Base-by-base conservation (phyloP, 2,888 invertebrate species). In the Lissonota sp. region DNA sequence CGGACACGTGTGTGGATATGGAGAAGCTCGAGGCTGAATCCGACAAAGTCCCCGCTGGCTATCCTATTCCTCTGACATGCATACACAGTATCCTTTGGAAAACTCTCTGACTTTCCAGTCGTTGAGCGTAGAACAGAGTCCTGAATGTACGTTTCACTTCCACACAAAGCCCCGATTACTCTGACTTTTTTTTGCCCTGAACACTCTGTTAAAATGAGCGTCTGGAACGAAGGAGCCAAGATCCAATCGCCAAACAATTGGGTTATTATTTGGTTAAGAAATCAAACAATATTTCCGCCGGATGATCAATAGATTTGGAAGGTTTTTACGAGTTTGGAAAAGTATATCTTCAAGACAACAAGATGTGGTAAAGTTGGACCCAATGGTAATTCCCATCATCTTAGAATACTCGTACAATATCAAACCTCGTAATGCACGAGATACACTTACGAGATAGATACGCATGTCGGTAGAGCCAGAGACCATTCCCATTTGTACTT, bases 381-480 rank as follows among this genome's bases (percentile, higher is more conserved):
- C n/a, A n/a, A n/a, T n/a, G n/a, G n/a, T n/a, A n/a, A n/a, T 73
- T 57, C 49, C 57, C 64, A 64, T 57, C 46, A 46, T 64, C n/a
- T 14, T 46, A 51, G 26, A 2, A 26, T 26, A 3, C 26, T 1
- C 42, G 51, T 16, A 49, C 64, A 57, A 57, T 64, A 57, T 64
- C 73, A 57, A 57, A 16, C 49, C 16, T 62, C 44, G 44, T 39
- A 46, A 62, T 49, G 44, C 16, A 73, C 55, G 44, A 57, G 69
- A 42, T 26, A 46, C 8, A 42, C 26, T 49, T 51, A 49, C 49
- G 64, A 70, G 51, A 78, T 60, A 60, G 71, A 72, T 72, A 73
- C 10, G 53, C 37, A 55, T 62, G 53, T 44, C 55, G 64, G 46
- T 53, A 40, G 40, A 60, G 49, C 16, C 44, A n/a, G 12, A 53